phyloP scores from a whole-genome alignment of 2,113 vertebrate species.

The Scomber scombrus region DNA sequence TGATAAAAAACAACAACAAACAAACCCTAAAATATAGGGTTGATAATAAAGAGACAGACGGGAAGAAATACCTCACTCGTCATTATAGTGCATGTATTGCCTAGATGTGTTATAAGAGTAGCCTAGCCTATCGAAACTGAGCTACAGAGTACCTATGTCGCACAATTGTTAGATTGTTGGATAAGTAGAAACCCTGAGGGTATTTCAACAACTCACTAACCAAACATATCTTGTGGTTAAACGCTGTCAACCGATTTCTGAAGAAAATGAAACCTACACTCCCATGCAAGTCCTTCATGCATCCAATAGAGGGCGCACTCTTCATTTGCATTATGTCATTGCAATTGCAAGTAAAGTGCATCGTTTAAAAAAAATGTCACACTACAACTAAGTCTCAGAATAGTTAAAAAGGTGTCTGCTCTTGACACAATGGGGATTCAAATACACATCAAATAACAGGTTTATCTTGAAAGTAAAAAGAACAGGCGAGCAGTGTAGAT shows the following conservation, averaged over 20 bases:
- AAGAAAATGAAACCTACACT: constrained; percentile 54
- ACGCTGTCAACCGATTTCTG: constrained; percentile 2
- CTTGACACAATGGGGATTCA: neutral
- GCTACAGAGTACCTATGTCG: no score
- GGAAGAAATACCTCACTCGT: no score
- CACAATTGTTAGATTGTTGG: neutral
- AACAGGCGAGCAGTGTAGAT: neutral
- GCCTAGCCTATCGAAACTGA: no score
- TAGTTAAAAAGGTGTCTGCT: neutral
- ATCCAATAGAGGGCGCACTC: constrained; percentile 49
- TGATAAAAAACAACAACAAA: no score
- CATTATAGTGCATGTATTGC: neutral
- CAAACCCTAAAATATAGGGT: no score
- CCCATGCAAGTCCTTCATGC: neutral
- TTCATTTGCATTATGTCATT: neutral
- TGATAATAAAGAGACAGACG: no score
- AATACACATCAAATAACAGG: neutral
- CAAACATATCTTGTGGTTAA: fast-evolving
- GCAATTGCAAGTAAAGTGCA: neutral
- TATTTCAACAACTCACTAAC: neutral
- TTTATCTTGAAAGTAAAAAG: neutral
- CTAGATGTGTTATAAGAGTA: neutral
- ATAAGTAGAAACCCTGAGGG: neutral
- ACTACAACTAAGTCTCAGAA: no score
- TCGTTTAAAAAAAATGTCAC: neutral